Evolutionary conservation across 2,113 vertebrate genomes (phyloP).

Genomic region (Ptychochromis oligacanthus): DNA sequence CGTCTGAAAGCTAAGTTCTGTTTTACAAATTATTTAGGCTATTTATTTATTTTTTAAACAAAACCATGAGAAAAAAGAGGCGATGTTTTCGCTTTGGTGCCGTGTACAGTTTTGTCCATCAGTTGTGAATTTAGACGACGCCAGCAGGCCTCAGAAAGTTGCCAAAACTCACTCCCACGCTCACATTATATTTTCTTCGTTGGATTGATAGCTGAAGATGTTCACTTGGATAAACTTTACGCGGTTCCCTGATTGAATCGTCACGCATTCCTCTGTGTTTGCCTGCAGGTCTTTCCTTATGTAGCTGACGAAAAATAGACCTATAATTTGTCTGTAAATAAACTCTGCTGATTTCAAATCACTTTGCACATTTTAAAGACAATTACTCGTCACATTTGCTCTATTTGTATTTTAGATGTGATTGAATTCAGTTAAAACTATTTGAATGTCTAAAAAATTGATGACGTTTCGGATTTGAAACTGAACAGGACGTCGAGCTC

Average conservation of each 20-base stretch:
- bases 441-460: too few species aligned
- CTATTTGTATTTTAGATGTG: not conserved
- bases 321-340: not conserved
- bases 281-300: not conserved
- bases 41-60: not conserved
- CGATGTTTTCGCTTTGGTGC: not conserved
- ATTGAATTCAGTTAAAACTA: not conserved
- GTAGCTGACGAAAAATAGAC: not conserved
- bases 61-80: not conserved
- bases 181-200: not conserved
- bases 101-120: not conserved
- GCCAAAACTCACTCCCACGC: not conserved
- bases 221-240: not conserved
- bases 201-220: not conserved
- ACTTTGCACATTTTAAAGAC: not conserved
- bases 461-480: too few species aligned
- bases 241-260: not conserved
- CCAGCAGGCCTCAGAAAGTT: not conserved
- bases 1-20: not conserved
- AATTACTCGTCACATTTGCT: not conserved
- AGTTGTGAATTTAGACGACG: not conserved
- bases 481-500: not conserved
- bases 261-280: not conserved
- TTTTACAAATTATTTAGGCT: conserved; percentile 2
- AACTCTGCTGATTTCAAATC: not conserved